A percentile compares a stretch with the other conserved stretches of the same genome.
Conservation (phyloP, 64 coral and sea anemone species). For the Porites australiensis region DNA sequence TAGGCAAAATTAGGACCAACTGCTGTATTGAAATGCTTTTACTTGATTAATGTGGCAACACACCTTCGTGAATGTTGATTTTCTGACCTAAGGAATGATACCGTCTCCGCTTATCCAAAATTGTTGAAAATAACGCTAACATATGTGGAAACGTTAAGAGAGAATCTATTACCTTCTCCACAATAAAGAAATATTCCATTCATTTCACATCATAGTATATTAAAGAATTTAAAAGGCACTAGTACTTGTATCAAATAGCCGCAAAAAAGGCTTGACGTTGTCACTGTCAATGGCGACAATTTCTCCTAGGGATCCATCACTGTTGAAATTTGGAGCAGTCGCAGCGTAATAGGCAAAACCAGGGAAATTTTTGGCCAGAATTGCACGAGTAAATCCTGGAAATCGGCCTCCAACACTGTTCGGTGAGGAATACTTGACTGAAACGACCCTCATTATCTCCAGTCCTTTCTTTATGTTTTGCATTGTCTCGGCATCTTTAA, state of each 20-base stretch:
- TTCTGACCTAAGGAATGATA: no score
- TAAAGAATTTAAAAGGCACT: no score
- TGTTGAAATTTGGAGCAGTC: constrained; percentile 25
- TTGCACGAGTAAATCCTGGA: neutral
- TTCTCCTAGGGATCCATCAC: neutral
- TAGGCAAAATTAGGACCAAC: no score
- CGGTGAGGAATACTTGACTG: constrained; percentile 30
- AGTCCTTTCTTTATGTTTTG: constrained; percentile 18
- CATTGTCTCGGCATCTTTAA: neutral
- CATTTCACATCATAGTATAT: no score
- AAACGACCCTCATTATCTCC: neutral
- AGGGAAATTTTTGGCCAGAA: constrained; percentile 1
- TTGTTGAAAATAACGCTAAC: no score
- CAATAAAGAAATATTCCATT: no score
- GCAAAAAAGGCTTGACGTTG: neutral
- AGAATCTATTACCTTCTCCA: no score
- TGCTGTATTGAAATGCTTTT: no score
- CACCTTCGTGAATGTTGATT: no score
- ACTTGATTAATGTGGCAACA: no score
- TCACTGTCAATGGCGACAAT: neutral
- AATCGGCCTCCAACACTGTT: constrained; percentile 34
- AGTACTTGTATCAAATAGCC: neutral
- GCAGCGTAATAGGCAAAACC: constrained; percentile 29
- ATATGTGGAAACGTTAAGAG: no score
- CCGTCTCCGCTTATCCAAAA: no score